phyloP scores from a whole-genome alignment of 2,888 invertebrate species.

The Nebria salina region DNA sequence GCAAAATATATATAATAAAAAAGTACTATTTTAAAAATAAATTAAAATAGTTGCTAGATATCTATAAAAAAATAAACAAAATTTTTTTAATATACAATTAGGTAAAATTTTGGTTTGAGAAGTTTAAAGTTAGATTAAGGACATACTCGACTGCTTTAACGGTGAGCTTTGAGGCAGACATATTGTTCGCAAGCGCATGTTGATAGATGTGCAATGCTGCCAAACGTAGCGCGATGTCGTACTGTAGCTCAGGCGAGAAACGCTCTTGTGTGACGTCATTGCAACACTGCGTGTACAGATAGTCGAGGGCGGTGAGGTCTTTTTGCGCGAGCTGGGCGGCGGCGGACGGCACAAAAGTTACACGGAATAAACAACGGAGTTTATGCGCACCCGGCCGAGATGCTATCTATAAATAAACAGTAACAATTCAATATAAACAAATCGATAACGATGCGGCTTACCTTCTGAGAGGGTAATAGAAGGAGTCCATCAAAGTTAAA shows the following conservation, averaged over 20 bases:
- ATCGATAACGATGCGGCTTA: constrained; percentile 13
- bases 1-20: too few species aligned
- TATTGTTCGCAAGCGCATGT: constrained; percentile 84
- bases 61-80: neutral
- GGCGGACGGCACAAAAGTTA: constrained; percentile 88
- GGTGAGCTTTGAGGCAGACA: constrained; percentile 80
- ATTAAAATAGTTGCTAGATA: too few species aligned
- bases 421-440: constrained; percentile 13
- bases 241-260: constrained; percentile 88
- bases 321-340: constrained; percentile 84
- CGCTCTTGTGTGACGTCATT: constrained; percentile 93
- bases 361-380: constrained; percentile 87
- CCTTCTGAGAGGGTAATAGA: constrained; percentile 13
- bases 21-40: too few species aligned
- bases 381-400: constrained; percentile 91
- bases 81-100: neutral
- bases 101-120: neutral
- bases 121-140: neutral
- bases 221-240: constrained; percentile 85
- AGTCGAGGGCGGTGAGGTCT: constrained; percentile 88
- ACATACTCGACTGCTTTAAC: constrained; percentile 90
- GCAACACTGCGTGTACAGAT: constrained; percentile 90
- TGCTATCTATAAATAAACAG: constrained; percentile 74
- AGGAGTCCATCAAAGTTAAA: neutral
- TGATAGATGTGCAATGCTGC: constrained; percentile 93